phyloP scores from a whole-genome alignment of 2,113 vertebrate species.

The Rousettus leschenaultii region DNA sequence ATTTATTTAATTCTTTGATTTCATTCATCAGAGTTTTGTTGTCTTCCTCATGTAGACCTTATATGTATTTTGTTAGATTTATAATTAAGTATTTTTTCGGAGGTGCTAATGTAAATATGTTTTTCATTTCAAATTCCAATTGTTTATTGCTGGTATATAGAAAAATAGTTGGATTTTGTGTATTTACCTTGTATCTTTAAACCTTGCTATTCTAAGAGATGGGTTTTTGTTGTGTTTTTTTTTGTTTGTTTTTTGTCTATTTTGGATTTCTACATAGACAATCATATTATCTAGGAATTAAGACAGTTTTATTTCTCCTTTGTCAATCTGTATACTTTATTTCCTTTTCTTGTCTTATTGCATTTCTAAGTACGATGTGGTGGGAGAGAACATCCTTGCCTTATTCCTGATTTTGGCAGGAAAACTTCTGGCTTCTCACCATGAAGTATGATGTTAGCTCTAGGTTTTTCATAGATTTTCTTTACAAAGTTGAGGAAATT shows the following conservation, averaged over 20 bases:
- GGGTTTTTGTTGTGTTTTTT: not conserved
- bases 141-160: not conserved
- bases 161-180: not conserved
- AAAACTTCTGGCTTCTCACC: too few relatives aligned
- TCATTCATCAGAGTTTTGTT: not conserved
- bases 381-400: too few relatives aligned
- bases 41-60: not conserved
- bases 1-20: conserved; percentile 7
- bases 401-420: too few relatives aligned
- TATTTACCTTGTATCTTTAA: not conserved
- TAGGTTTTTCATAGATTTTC: too few relatives aligned
- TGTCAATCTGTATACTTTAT: not conserved
- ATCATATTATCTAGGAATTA: not conserved
- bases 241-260: not conserved
- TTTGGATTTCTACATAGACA: not conserved
- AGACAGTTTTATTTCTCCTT: not conserved
- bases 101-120: not conserved
- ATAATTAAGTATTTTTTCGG: not conserved
- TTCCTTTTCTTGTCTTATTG: too few relatives aligned
- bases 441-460: too few relatives aligned
- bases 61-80: not conserved
- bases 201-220: not conserved
- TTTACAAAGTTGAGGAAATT: too few relatives aligned
- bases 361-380: too few relatives aligned
- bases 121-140: conserved; percentile 8